Conservation (phyloP, 2,113 vertebrate species). For the Laticauda laticaudata region DNA sequence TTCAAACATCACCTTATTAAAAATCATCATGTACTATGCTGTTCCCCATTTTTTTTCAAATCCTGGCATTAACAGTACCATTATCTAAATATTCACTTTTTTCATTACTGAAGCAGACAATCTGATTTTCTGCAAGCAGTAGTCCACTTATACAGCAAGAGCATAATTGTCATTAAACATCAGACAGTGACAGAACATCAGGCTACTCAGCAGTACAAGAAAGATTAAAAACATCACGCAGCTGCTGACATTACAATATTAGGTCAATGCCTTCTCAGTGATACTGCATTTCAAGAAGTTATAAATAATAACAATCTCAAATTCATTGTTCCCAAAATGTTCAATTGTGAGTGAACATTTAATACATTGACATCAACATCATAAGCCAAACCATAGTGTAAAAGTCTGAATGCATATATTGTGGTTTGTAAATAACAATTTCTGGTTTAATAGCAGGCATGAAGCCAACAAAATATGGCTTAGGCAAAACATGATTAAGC, state of each 20-base stretch:
- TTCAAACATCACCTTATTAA: not conserved
- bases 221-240: not conserved
- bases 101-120: not conserved
- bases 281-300: not conserved
- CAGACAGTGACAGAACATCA: not conserved
- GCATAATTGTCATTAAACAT: slow-evolving; percentile 8
- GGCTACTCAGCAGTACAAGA: slow-evolving; percentile 3
- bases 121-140: not conserved
- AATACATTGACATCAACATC: not conserved
- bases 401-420: not conserved
- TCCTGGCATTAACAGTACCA: not conserved
- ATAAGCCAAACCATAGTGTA: not conserved
- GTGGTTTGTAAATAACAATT: not conserved
- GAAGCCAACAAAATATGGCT: not conserved
- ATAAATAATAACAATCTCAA: not conserved
- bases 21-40: not conserved
- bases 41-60: not conserved
- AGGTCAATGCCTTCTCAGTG: not conserved
- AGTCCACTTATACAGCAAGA: not conserved
- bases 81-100: not conserved
- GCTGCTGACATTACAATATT: slow-evolving; percentile 6
- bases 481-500: not conserved
- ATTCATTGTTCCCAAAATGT: not conserved
- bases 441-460: not conserved
- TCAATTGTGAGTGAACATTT: not conserved